A percentile compares a stretch with the other conserved stretches of the same genome.
Conservation (phyloP, 2,113 vertebrate genomes). For the Myrmophylax atrothorax region DNA sequence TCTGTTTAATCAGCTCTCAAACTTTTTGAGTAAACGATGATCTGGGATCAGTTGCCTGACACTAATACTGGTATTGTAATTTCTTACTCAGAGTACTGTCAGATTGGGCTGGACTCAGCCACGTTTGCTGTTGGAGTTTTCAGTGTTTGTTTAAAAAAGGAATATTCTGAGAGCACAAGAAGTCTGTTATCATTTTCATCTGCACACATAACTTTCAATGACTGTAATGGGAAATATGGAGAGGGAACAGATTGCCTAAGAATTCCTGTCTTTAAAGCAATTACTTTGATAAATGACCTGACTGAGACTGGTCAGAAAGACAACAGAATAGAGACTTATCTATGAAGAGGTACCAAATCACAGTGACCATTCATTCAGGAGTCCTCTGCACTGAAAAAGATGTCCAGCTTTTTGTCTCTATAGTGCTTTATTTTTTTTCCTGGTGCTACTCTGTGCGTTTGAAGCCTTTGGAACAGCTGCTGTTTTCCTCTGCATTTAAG, state of each 20-base stretch:
- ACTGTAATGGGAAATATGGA: conserved; percentile 38
- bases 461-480: neutral
- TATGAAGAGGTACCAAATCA: neutral
- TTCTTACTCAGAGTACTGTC: neutral
- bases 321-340: conserved; percentile 17
- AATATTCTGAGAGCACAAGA: neutral
- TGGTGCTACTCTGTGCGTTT: neutral
- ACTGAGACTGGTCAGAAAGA: conserved; percentile 24
- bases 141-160: conserved; percentile 26
- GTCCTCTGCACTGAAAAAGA: neutral
- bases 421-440: neutral
- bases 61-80: neutral
- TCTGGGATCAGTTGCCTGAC: neutral
- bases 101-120: neutral
- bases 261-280: conserved; percentile 63
- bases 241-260: conserved; percentile 68
- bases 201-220: conserved; percentile 58
- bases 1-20: neutral
- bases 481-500: neutral
- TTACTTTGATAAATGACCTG: conserved; percentile 52
- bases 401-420: neutral
- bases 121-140: neutral
- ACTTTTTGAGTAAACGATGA: neutral
- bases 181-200: conserved; percentile 58
- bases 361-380: neutral